phyloP scores from a whole-genome alignment of 2,797 vertebrate species.

The Sparidentex hasta region DNA sequence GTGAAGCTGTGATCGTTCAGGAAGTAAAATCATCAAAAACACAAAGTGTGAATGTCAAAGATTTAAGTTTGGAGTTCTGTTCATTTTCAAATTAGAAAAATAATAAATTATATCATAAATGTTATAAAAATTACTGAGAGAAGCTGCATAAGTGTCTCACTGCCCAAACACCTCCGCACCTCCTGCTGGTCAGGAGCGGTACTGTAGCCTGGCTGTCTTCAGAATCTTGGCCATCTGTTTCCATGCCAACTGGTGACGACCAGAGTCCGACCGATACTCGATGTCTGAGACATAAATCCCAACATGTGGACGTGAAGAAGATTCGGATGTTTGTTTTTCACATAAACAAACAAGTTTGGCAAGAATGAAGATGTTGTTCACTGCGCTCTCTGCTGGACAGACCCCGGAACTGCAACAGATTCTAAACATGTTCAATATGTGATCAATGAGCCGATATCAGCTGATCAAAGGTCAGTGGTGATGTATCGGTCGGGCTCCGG shows the following conservation, averaged over 20 bases:
- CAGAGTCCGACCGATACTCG: slow-evolving; percentile 5
- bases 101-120: too few species aligned
- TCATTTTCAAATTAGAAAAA: not conserved
- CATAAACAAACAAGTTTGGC: slow-evolving; percentile 43
- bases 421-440: slow-evolving; percentile 10
- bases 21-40: not conserved
- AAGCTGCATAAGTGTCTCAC: not conserved
- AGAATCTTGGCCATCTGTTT: slow-evolving; percentile 33
- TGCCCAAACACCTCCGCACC: not conserved
- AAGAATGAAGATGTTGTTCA: slow-evolving; percentile 4
- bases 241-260: slow-evolving; percentile 22
- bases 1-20: not conserved
- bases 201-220: not conserved
- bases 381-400: slow-evolving; percentile 4
- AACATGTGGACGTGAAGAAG: not conserved
- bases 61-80: not conserved
- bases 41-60: not conserved
- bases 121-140: not conserved
- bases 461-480: not conserved
- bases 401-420: not conserved
- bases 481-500: not conserved
- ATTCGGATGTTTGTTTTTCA: slow-evolving; percentile 6
- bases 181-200: slow-evolving; percentile 1
- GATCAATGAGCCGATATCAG: not conserved
- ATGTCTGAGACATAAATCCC: not conserved